Base-by-base conservation (phyloP, 1,140 invertebrate genomes). In the Tetragnatha versicolor region DNA sequence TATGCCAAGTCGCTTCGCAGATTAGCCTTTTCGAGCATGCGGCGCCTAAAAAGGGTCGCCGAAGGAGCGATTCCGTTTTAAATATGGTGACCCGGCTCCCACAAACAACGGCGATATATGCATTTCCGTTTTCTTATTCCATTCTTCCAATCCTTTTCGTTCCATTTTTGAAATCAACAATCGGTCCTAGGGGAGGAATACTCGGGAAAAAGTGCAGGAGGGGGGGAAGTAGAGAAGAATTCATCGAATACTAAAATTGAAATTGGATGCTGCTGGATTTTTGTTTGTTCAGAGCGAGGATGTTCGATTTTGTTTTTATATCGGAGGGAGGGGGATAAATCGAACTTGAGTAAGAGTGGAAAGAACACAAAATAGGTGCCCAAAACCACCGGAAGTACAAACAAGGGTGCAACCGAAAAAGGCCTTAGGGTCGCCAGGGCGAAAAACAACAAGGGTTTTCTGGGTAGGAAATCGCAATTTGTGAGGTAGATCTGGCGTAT, bases 181-280 rank as follows among this genome's bases (percentile, higher is more conserved):
- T 77, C 73, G 73, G 60, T 77, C 73, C 61, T 10, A 6, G 29
- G 73, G 73, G 73, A 45, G 22, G 33, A 66, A 55, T 65, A 55
- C 60, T 47, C 22, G 35, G 22, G n/a, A 27, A 47, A 39, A 37
- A 39, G 6, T 45, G 42, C 10, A n/a, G n/a, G 12, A 27, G 61
- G 14, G 14, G 25, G 10, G 12, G 14, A 9, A 42, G 22, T n/a
- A 7, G 3, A 25, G 31, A 51, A n/a, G 33, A 63, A 51, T 68
- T 70, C 73, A 77, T 66, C 60, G 60, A 77, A 66, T 53, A 77
- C 73, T 51, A 77, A 77, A 77, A 77, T 77, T 77, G 73, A 77
- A 77, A 77, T 77, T 77, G 73, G 73, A 77, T 66, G 73, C 72
- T 42, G 35, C 65, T 70, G 39, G 22, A 33, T 77, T 77, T 77